Percentiles rank a stretch among this genome's conserved stretches.
These are phyloP conservation scores for Thaumatotibia leucotreta DNA, from an alignment of 1,140 invertebrate species.

Conservation along the genomic window DNA sequence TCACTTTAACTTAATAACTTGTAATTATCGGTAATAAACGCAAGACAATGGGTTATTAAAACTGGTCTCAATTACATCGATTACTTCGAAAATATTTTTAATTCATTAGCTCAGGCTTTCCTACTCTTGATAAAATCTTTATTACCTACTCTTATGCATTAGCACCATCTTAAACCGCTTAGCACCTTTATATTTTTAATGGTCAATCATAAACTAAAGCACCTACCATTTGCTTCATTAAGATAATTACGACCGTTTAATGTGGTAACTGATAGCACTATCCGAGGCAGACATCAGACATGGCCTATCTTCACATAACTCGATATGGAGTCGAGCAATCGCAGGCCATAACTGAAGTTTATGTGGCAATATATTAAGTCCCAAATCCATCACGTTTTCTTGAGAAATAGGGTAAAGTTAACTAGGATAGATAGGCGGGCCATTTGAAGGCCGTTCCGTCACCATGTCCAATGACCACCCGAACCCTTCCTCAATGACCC, in stretches of 20 bases:
- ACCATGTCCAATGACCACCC: neutral
- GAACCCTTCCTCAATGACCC: slow-evolving; percentile 6
- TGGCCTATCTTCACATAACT: neutral
- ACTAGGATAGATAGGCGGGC: slow-evolving; percentile 6
- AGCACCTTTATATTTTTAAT: neutral
- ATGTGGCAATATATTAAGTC: slow-evolving; percentile 12
- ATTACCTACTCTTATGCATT: neutral
- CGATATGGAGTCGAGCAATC: neutral
- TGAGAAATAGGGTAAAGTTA: slow-evolving; percentile 14
- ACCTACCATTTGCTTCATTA: neutral
- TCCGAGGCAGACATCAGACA: neutral
- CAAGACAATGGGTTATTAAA: neutral
- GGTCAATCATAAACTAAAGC: neutral
- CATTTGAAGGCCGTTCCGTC: neutral
- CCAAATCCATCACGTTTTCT: slow-evolving; percentile 10
- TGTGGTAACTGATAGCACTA: neutral
- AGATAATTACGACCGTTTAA: neutral
- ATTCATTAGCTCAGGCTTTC: neutral
- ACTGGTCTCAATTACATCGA: neutral
- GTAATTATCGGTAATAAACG: neutral
- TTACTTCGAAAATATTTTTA: neutral
- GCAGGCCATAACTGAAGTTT: slow-evolving; percentile 3
- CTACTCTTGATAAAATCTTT: neutral
- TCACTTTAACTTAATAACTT: neutral
- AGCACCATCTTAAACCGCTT: neutral